Evolutionary conservation across 2,888 invertebrate species (phyloP), one percentile per base, ranked within the genome.

Genomic region (Dermolepida albohirtum): DNA sequence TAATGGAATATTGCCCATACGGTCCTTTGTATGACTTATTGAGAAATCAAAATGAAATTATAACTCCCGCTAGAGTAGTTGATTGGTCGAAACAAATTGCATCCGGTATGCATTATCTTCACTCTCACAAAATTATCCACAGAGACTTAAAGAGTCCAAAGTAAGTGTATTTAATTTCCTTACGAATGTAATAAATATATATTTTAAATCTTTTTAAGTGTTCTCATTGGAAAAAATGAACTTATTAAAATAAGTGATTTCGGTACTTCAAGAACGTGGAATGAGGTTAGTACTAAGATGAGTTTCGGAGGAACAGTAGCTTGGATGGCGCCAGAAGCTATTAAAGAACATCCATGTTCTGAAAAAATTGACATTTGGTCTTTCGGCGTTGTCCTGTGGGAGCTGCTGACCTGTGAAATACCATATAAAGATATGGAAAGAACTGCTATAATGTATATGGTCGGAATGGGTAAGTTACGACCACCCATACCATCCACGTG

Each of bases 271-370:
- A 89, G 96, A 67, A 95, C 96, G 77, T 96, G 95, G 94, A 95
- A 96, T 82, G 94, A 97, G 80, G 94, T 93, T 44, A 96, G 96
- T 81, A 94, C 95, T 49, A 92, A 95, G 79, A 99, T 99, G 98
- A 94, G 96, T 72, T 98, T 99, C 84, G 97, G 96, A 1, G 98
- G 98, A 44, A 99, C 98, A 0, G 96, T 98, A 0, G 96, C 97
- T 0, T 99, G 98, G 98, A 99, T 99, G 98, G 97, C 98, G 0
- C 99, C 99, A 0, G 99, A 99, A 85, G 94, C 98, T 44, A 98
- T 99, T 74, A 89, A 97, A 69, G 96, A 97, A 80, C 95, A 98
- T 80, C 95, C 94, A 0, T 99, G 97, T 83, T 97, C 96, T 0
- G 98, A 98, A 81, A 96, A 97, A 82, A 97, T 99, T 0, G 99